Conservation (phyloP, 1,140 invertebrate genomes). For the Chrysoperla carnea region DNA sequence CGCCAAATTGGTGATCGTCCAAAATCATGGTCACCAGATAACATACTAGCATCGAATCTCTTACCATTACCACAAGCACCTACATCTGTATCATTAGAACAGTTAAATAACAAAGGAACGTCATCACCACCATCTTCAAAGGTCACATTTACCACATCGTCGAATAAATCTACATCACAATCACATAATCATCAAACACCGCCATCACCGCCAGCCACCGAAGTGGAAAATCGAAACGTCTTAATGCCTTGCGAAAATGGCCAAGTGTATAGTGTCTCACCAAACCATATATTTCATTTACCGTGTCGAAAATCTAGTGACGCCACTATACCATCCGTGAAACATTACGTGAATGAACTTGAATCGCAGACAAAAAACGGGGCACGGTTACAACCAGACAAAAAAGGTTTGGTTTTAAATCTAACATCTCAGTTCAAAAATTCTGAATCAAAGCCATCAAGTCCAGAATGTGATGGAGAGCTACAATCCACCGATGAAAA, state of each 20-base stretch:
- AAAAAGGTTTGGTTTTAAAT: constrained; percentile 42
- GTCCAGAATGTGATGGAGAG: constrained; percentile 22
- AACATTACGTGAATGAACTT: constrained; percentile 43
- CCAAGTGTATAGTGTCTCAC: constrained; percentile 71
- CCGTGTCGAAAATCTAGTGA: constrained; percentile 25
- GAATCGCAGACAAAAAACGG: constrained; percentile 29
- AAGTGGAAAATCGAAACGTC: constrained; percentile 47
- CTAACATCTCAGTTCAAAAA: constrained; percentile 38
- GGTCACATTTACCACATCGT: neutral
- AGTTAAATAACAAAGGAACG: constrained; percentile 20
- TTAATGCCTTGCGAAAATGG: constrained; percentile 69
- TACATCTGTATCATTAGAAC: constrained; percentile 28
- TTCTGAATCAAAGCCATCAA: constrained; percentile 26
- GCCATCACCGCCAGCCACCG: constrained; percentile 5
- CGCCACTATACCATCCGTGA: constrained; percentile 32
- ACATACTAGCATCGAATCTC: constrained; percentile 12
- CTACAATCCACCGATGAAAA: constrained; percentile 17
- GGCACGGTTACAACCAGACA: constrained; percentile 21
- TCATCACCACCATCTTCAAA: neutral
- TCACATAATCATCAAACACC: neutral
- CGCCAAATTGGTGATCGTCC: constrained; percentile 30
- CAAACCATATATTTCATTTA: constrained; percentile 71
- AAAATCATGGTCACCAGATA: constrained; percentile 69
- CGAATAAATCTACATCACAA: neutral
- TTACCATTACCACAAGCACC: constrained; percentile 17